Percentiles rank a stretch among this genome's conserved stretches.
Conservation (phyloP, 2,888 invertebrate genomes). For the Lasioglossum marginatum region DNA sequence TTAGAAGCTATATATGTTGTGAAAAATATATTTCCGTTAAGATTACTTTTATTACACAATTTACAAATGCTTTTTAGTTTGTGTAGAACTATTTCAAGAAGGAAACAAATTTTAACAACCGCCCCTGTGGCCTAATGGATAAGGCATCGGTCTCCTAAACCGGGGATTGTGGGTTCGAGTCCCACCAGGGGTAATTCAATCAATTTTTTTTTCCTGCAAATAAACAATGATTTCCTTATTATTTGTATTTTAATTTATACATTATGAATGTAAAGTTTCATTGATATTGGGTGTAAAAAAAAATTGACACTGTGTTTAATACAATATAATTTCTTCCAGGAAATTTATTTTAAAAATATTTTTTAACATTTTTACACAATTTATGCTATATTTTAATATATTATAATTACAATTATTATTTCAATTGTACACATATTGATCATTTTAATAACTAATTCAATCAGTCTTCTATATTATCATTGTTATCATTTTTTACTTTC, state of each 20-base stretch:
- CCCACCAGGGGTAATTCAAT: constrained; percentile 91
- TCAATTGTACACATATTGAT: not conserved
- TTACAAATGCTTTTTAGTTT: not conserved
- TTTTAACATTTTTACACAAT: not conserved
- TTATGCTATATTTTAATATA: no score
- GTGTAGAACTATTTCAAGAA: not conserved
- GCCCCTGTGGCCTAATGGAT: constrained; percentile 94
- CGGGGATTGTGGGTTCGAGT: constrained; percentile 94
- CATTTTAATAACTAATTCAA: not conserved
- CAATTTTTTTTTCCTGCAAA: constrained; percentile 84
- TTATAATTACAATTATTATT: not conserved
- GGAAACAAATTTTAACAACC: constrained; percentile 45
- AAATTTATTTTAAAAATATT: not conserved
- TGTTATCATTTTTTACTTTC: constrained; percentile 81
- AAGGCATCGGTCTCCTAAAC: constrained; percentile 94
- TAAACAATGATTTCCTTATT: constrained; percentile 86
- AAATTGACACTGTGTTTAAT: not conserved
- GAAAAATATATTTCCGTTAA: not conserved
- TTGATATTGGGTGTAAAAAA: not conserved
- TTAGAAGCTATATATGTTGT: not conserved
- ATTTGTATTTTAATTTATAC: not conserved
- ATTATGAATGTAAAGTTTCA: not conserved
- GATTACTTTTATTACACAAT: not conserved
- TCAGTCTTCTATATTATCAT: not conserved
- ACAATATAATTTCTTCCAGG: not conserved